Conservation (phyloP, 2,888 invertebrate species). For the Nasonia oneida region DNA sequence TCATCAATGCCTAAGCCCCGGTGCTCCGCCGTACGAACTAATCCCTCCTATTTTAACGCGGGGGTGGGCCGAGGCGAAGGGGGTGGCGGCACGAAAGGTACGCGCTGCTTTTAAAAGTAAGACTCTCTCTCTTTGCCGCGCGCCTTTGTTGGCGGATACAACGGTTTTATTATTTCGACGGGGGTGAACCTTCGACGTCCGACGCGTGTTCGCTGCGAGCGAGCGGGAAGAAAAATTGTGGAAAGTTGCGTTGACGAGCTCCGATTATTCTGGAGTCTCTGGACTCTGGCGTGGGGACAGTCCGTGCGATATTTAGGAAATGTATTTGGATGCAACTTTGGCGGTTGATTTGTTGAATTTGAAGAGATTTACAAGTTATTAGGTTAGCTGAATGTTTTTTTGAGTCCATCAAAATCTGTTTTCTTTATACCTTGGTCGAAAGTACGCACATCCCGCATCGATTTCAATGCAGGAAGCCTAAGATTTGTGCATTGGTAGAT, state of each 20-base stretch:
- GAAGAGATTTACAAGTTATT: no score
- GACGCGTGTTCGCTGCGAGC: background rate
- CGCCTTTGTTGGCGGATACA: slow-evolving; percentile 77
- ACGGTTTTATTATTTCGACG: slow-evolving; percentile 73
- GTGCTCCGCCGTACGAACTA: slow-evolving; percentile 77
- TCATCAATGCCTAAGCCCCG: slow-evolving; percentile 80
- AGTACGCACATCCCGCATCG: no score
- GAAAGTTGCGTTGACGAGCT: slow-evolving; percentile 65
- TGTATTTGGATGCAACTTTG: no score
- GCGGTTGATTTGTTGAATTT: no score
- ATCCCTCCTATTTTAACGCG: slow-evolving; percentile 79
- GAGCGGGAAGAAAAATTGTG: slow-evolving; percentile 55
- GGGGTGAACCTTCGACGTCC: slow-evolving; percentile 28
- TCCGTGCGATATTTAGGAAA: no score
- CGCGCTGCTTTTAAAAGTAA: slow-evolving; percentile 77
- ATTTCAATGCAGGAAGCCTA: no score
- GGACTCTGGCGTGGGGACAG: background rate
- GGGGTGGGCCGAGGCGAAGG: slow-evolving; percentile 53
- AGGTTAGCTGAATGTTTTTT: no score
- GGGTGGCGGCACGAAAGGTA: slow-evolving; percentile 62
- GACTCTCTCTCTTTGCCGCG: slow-evolving; percentile 67
- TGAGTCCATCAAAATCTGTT: no score
- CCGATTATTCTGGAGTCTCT: background rate
- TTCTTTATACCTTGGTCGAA: no score
- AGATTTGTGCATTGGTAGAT: no score